Evolutionary conservation across 2,113 vertebrate genomes (phyloP).

Genomic region (Sinosuthora webbiana): DNA sequence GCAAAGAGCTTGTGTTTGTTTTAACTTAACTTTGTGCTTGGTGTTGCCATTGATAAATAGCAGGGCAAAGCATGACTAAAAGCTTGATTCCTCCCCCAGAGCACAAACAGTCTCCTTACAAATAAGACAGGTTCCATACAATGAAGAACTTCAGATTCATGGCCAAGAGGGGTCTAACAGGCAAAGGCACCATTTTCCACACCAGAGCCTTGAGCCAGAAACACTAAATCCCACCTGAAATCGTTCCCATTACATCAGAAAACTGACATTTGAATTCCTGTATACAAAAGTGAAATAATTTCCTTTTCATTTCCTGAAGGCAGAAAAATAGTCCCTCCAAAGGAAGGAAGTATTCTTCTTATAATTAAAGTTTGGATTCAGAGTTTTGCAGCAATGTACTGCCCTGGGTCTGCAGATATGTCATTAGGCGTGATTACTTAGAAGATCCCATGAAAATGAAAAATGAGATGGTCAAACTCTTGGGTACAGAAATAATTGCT

Average conservation of each 20-base stretch:
- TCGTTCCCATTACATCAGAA: background rate
- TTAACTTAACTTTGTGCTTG: background rate
- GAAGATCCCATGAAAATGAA: background rate
- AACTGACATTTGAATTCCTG: background rate
- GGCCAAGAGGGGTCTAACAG: background rate
- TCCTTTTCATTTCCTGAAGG: slow-evolving; percentile 18
- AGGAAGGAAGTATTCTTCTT: background rate
- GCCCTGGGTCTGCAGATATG: background rate
- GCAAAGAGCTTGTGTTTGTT: background rate
- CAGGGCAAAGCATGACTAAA: background rate
- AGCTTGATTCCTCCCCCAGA: background rate
- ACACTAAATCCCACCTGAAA: background rate
- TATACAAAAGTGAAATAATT: background rate
- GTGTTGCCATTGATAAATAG: background rate
- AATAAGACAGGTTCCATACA: background rate
- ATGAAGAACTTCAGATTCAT: background rate
- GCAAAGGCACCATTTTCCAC: background rate
- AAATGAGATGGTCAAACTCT: background rate
- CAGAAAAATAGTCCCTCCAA: background rate
- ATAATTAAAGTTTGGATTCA: background rate
- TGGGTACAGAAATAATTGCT: background rate
- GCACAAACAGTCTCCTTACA: background rate
- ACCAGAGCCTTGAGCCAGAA: background rate
- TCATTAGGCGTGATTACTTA: background rate
- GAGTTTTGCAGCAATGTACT: background rate